Conservation (phyloP, 2,888 invertebrate genomes). For the Spodoptera exigua region DNA sequence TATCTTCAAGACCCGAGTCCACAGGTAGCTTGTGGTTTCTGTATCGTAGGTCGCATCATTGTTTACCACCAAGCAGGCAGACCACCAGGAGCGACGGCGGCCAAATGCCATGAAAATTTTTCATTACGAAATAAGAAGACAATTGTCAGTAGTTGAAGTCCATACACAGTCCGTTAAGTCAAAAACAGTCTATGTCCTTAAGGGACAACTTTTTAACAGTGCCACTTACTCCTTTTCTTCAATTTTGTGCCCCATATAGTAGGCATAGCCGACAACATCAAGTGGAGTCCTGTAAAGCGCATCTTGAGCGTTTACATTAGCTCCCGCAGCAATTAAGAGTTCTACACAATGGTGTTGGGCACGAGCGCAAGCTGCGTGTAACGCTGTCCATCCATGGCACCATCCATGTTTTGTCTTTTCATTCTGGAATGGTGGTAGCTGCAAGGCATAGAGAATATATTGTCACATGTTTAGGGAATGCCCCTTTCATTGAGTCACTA, state of each 20-base stretch:
- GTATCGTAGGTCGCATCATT: too few relatives aligned
- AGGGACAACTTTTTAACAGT: neutral
- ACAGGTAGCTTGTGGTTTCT: too few relatives aligned
- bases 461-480: too few relatives aligned
- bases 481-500: too few relatives aligned
- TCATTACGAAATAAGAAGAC: too few relatives aligned
- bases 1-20: too few relatives aligned
- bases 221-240: conserved; percentile 30
- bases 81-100: too few relatives aligned
- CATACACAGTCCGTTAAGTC: neutral
- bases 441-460: neutral
- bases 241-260: conserved; percentile 29
- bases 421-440: conserved; percentile 75
- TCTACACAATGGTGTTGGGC: conserved; percentile 67
- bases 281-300: conserved; percentile 52
- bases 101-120: too few relatives aligned
- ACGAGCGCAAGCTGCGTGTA: conserved; percentile 87
- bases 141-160: too few relatives aligned
- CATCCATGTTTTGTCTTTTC: too few relatives aligned
- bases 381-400: conserved; percentile 84
- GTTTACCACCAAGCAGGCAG: too few relatives aligned
- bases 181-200: neutral
- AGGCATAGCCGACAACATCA: conserved; percentile 54
- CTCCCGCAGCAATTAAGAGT: conserved; percentile 59
- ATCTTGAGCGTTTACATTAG: conserved; percentile 41